phyloP scores from a whole-genome alignment of 1,140 invertebrate genomes.

The Adoxophyes honmai region DNA sequence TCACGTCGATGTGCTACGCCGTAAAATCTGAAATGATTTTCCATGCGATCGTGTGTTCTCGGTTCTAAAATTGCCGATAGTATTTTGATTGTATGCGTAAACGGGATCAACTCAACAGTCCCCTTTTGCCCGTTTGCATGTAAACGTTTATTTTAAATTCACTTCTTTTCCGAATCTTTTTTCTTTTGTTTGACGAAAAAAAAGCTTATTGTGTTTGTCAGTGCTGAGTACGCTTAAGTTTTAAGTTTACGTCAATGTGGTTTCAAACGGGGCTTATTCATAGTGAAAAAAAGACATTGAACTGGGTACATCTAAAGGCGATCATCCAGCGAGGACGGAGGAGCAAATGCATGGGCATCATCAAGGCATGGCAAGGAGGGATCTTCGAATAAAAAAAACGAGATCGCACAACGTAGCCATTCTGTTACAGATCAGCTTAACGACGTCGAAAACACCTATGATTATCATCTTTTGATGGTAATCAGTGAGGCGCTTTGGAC shows the following conservation, averaged over 20 bases:
- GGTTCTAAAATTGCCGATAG: conserved; percentile 38
- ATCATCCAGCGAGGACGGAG: conserved; percentile 10
- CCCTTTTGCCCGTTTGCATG: conserved; percentile 8
- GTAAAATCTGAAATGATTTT: conserved; percentile 13
- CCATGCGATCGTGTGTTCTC: conserved; percentile 19
- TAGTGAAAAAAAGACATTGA: neutral
- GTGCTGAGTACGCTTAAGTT: neutral
- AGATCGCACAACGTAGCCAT: conserved; percentile 71
- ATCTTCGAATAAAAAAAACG: conserved; percentile 35
- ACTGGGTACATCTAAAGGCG: neutral
- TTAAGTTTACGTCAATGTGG: conserved; percentile 4
- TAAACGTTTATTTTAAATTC: neutral
- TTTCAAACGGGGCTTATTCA: no score
- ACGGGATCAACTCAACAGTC: conserved; percentile 10
- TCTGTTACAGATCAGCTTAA: conserved; percentile 77
- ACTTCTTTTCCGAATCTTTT: neutral
- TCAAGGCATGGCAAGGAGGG: conserved; percentile 31
- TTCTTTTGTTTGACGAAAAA: neutral
- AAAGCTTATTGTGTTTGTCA: conserved; percentile 5
- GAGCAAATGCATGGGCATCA: conserved; percentile 44
- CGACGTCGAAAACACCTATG: conserved; percentile 76
- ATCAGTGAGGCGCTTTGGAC: conserved; percentile 68
- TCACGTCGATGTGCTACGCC: neutral
- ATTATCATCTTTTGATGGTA: conserved; percentile 77
- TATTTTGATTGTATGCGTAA: conserved; percentile 13